A percentile compares a stretch with the other conserved stretches of the same genome.
Evolutionary conservation across 2,888 invertebrate genomes (phyloP).

Genomic region (Hymenopus coronatus): DNA sequence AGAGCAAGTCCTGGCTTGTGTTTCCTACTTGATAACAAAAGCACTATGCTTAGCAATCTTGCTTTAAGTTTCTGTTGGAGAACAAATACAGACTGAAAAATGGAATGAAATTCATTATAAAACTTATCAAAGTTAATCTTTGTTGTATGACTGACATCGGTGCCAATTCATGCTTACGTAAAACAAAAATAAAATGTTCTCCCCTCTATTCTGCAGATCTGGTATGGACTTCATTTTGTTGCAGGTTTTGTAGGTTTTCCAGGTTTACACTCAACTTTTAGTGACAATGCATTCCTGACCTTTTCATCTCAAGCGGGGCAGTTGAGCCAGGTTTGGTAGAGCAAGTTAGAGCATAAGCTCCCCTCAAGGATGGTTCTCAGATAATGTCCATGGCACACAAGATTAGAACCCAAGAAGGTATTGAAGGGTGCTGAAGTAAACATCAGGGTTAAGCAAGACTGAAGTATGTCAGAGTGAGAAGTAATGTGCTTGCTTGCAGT

Average conservation of each 20-base stretch:
- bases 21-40: background rate
- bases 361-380: background rate
- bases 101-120: background rate
- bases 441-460: background rate
- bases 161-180: background rate
- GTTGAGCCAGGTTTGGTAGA: background rate
- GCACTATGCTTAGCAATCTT: background rate
- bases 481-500: background rate
- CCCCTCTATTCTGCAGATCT: background rate
- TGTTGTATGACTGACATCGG: background rate
- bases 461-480: no score
- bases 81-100: background rate
- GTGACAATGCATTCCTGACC: background rate
- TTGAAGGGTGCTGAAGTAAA: background rate
- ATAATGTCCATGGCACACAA: background rate
- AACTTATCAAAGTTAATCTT: background rate
- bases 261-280: background rate
- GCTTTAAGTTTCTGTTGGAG: background rate
- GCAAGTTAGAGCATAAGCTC: background rate
- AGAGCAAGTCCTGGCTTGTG: background rate
- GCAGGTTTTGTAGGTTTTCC: background rate
- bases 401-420: background rate
- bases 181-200: background rate
- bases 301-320: background rate
- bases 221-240: background rate